Evolutionary conservation across 1,140 invertebrate genomes (phyloP).

Genomic region (Hypothenemus hampei): DNA sequence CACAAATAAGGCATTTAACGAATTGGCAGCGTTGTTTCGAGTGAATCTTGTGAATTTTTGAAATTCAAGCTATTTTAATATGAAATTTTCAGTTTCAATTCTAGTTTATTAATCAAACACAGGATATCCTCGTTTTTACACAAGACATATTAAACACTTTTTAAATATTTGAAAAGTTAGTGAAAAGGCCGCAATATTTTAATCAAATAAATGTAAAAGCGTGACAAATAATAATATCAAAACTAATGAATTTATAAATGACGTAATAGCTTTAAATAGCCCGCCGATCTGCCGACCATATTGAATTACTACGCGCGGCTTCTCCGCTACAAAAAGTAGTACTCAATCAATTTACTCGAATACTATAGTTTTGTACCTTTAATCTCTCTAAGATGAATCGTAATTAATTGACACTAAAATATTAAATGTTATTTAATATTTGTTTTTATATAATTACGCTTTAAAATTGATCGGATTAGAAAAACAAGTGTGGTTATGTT

Average conservation of each 20-base stretch:
- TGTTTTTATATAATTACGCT: background rate
- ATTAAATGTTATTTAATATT: background rate
- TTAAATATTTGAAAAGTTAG: background rate
- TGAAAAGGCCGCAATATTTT: background rate
- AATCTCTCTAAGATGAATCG: too few relatives aligned
- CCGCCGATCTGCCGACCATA: slow-evolving; percentile 5
- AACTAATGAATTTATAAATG: slow-evolving; percentile 1
- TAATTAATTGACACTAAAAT: background rate
- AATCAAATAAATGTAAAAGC: background rate
- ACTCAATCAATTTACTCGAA: too few relatives aligned
- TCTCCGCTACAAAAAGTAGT: slow-evolving; percentile 7
- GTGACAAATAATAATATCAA: background rate
- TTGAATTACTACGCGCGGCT: slow-evolving; percentile 9
- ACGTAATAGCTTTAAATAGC: slow-evolving; percentile 17
- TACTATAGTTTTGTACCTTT: too few relatives aligned
- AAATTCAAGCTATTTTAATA: too few relatives aligned
- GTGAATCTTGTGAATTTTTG: too few relatives aligned
- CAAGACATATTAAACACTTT: too few relatives aligned
- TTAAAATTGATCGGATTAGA: background rate
- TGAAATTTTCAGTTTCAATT: too few relatives aligned
- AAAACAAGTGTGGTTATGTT: background rate
- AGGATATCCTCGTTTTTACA: too few relatives aligned
- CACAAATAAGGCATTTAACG: too few relatives aligned
- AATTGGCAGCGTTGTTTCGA: too few relatives aligned
- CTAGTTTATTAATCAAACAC: too few relatives aligned